Evolutionary conservation across 2,888 invertebrate species (phyloP), one percentile per base, ranked within the genome.

Genomic region (Panzeria rudis): DNA sequence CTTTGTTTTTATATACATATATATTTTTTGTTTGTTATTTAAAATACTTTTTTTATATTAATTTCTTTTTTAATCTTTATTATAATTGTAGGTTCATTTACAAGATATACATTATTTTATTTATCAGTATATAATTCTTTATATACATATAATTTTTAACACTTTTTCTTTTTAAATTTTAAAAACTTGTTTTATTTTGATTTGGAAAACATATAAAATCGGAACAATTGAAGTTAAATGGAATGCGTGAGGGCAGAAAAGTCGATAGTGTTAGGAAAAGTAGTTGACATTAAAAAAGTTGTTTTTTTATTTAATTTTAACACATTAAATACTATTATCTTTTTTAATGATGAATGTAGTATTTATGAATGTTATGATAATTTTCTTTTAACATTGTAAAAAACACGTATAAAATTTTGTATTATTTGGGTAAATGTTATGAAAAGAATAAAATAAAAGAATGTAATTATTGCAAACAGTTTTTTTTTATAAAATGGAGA

Each of bases 21-120:
- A 35, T 32, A 32, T 5, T 32, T 35, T 35, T 35, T 35, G 3
- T 35, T 35, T 73, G 7, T 50, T 44, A 52, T 66, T 78, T 76
- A 72, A 76, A 80, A 80, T 81, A 73, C n/a, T 72, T 75, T 80
- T 68, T 66, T 38, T 56, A 38, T 61, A 15, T 15, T 41, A 62
- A 41, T 52, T 54, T 78, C 17, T 54, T 32, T 47, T 29, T 32
- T n/a, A 7, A 9, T 50, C 11, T 69, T 84, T 47, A 52, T 73
- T 13, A 13, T 9, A 64, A 64, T 79, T 79, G 52, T 79, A 64
- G 56, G 20, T 77, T 77, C 80, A 76, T 81, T 83, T 86, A 78
- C 75, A 75, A 69, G 64, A 59, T 72, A 64, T 77, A 69, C 8
- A 38, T 54, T 25, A 25, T 35, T 38, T n/a, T 68, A 23, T 29